Base-by-base conservation (phyloP, 2,797 vertebrate species). In the Lophotriccus pileatus region DNA sequence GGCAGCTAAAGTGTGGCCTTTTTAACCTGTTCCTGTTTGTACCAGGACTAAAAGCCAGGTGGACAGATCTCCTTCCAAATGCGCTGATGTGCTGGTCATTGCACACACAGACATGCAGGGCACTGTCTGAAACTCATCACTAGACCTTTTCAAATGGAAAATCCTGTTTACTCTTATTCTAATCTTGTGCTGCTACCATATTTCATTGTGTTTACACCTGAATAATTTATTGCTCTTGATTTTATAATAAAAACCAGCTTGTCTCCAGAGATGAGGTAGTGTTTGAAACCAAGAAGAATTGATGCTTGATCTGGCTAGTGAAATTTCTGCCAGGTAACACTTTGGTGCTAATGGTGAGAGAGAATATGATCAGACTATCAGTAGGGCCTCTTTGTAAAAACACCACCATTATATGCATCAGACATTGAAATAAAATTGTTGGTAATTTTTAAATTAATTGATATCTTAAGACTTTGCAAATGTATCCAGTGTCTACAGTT, bases 51-150 rank as follows among this genome's bases (percentile, higher is more conserved):
- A 66, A 94, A 94, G 30, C 58, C 10, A 17, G 9, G 43, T 3
- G 16, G 39, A 6, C 28, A 24, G 41, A 39, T 50, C n/a, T 75
- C 36, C 44, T 67, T 78, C 36, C 32, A 32, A 9, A 50, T 2
- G 34, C 58, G 32, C 11, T 50, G 39, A 24, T 44, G 36, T 56
- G 36, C 44, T 3, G 6, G 58, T 59, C 22, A 56, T 23, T 7
- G 11, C 34, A 43, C 23, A 14, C 10, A 1, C 0, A 3, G 39
- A 9, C 1, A 1, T 37, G 37, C 25, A 41, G 49, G 58, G 30
- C 9, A 8, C 30, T 20, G 28, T 19, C 69, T 72, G 53, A 43
- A 56, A 52, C 44, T 87, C 3, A 2, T 79, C 87, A 46, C 32
- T 43, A 72, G 37, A 43, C 22, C 32, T 85, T 84, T 74, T 44